Base-by-base conservation (phyloP, 2,888 invertebrate species). In the Dasypogon diadema region DNA sequence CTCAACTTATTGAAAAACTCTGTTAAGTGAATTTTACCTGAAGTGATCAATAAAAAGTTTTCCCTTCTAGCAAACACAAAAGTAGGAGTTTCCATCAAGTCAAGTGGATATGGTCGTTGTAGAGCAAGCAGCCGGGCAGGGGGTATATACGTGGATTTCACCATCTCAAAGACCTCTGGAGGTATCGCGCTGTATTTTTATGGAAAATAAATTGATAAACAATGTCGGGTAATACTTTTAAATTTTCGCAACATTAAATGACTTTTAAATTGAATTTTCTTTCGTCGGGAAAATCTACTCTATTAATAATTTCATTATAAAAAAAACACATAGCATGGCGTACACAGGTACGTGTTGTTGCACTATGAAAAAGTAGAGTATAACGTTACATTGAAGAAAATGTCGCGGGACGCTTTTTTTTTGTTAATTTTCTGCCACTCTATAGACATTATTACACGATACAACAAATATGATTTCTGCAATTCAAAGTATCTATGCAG, bases 241-340 rank as follows among this genome's bases (percentile, higher is more conserved):
- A 80, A 80, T 79, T 79, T 79, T 80, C 79, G 79, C 78, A 80
- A 76, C 78, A 78, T 79, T 80, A 80, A 80, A 80, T 80, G 79
- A 80, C 80, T 80, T 80, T 80, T 80, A 80, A 80, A 80, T 80
- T 80, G 80, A 80, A 80, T 80, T 80, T 79, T 24, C 56, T 75
- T 70, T 78, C 76, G 75, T 78, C 72, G 68, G 55, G 56, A 37
- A 37, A 37, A 73, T 56, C 54, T 73, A 58, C 46, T 73, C 56
- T 73, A 56, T 73, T 46, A 58, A 73, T 73, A 73, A 73, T 73
- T 58, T 73, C 42, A 73, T 73, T 42, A 73, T 73, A 18, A 56
- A 56, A 42, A 73, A 54, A 55, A 51, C 6, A 26, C 14, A 22
- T 30, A 30, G 2, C 34, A 54, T 30, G 54, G 70, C 21, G 30